Percentiles rank a stretch among this genome's conserved stretches.
These are phyloP conservation scores for Andrena chrysosceles DNA, from an alignment of 2,888 invertebrate genomes.

Conservation along the genomic window DNA sequence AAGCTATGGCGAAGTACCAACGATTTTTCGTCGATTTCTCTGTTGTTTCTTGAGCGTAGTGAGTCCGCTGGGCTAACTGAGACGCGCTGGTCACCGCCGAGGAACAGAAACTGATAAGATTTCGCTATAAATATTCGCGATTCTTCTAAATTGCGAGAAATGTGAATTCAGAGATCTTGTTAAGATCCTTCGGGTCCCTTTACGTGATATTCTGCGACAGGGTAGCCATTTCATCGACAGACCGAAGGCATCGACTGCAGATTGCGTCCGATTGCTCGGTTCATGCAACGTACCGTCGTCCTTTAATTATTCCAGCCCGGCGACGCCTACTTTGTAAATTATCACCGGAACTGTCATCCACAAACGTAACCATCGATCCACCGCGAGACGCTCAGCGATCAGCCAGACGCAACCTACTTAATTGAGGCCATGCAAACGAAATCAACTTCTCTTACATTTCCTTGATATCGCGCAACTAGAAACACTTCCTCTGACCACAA, in stretches of 20 bases:
- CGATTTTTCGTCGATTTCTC: slow-evolving; percentile 39
- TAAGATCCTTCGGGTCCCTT: neutral
- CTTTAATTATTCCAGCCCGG: slow-evolving; percentile 59
- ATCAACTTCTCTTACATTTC: neutral
- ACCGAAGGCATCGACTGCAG: slow-evolving; percentile 22
- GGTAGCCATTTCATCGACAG: neutral
- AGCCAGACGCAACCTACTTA: neutral
- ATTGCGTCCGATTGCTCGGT: slow-evolving; percentile 35
- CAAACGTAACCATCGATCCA: slow-evolving; percentile 54
- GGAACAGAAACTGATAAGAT: neutral
- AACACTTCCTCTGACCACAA: neutral
- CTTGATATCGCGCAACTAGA: neutral
- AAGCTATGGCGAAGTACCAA: slow-evolving; percentile 50
- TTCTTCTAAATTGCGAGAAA: neutral
- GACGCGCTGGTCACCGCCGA: neutral
- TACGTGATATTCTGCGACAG: neutral
- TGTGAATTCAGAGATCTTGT: neutral
- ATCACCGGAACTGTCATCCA: slow-evolving; percentile 50
- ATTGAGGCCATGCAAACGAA: neutral
- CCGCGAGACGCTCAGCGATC: slow-evolving; percentile 40
- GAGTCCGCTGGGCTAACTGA: neutral
- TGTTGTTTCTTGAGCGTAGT: neutral
- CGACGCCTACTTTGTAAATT: slow-evolving; percentile 64
- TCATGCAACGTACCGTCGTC: slow-evolving; percentile 13
- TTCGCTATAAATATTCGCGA: neutral